Conservation (phyloP, 1,140 invertebrate genomes). For the Hypsibius dujardini region DNA sequence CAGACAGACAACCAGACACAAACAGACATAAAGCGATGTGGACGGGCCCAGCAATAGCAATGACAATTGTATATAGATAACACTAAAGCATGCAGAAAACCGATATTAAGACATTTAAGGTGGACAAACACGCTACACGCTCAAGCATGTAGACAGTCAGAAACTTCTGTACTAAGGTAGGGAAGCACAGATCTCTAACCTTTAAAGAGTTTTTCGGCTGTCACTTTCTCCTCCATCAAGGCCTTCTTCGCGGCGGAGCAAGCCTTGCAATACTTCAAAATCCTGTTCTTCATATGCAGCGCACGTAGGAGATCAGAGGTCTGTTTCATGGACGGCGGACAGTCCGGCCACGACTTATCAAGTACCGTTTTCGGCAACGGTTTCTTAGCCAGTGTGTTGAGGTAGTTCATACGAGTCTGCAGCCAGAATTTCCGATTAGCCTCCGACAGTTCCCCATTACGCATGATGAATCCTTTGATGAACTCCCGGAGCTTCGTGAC, state of each 20-base stretch:
- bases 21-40: too few species aligned
- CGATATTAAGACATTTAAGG: too few species aligned
- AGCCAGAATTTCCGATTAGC: slow-evolving; percentile 57
- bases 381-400: slow-evolving; percentile 46
- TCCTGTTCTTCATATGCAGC: slow-evolving; percentile 46
- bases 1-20: too few species aligned
- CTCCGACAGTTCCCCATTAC: slow-evolving; percentile 53
- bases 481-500: slow-evolving; percentile 51
- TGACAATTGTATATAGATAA: too few species aligned
- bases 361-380: slow-evolving; percentile 46
- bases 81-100: too few species aligned
- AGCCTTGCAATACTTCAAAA: slow-evolving; percentile 48
- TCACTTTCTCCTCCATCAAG: slow-evolving; percentile 58
- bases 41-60: too few species aligned
- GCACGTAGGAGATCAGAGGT: slow-evolving; percentile 47
- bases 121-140: too few species aligned
- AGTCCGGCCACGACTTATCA: slow-evolving; percentile 51
- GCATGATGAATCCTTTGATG: slow-evolving; percentile 61
- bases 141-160: too few species aligned
- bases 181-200: too few species aligned
- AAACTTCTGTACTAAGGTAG: too few species aligned
- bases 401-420: slow-evolving; percentile 59
- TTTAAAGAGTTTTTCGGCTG: slow-evolving; percentile 65
- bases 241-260: slow-evolving; percentile 47
- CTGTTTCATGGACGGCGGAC: slow-evolving; percentile 51